Percentiles rank a stretch among this genome's conserved stretches.
Conservation (phyloP, 2,113 vertebrate genomes). For the Pterocles orientalis region DNA sequence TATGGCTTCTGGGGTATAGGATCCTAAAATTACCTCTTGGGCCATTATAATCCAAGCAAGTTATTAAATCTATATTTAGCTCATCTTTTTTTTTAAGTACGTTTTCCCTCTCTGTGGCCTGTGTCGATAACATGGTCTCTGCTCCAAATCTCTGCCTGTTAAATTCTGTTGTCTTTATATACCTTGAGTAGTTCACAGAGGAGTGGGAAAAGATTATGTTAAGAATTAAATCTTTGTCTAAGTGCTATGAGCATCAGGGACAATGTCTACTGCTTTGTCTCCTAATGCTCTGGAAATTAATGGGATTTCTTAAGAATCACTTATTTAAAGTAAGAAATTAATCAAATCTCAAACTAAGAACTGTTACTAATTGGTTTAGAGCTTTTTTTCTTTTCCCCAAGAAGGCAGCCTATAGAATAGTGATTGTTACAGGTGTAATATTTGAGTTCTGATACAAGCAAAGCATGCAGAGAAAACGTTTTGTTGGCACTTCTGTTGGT, state of each 20-base stretch:
- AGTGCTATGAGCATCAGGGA: not conserved
- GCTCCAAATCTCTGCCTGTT: not conserved
- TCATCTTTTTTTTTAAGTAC: not conserved
- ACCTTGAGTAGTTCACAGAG: not conserved
- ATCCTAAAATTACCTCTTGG: not conserved
- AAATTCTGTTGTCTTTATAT: not conserved
- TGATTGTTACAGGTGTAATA: not conserved
- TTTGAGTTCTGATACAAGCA: not conserved
- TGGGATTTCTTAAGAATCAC: slow-evolving; percentile 19
- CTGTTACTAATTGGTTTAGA: not conserved
- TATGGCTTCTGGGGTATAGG: not conserved
- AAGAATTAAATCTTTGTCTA: slow-evolving; percentile 45
- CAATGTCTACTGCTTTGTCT: not conserved
- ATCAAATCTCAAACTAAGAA: not conserved
- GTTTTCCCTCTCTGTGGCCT: not conserved
- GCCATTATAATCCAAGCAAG: not conserved
- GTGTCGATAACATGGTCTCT: not conserved
- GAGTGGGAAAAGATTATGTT: not conserved
- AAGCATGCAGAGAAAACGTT: not conserved
- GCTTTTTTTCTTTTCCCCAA: not conserved
- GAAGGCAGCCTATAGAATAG: not conserved
- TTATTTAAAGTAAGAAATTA: slow-evolving; percentile 45
- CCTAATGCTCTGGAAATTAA: slow-evolving; percentile 23
- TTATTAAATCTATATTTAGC: not conserved
- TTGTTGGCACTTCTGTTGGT: not conserved